Conservation (phyloP, 2,797 vertebrate species). For the Momotus momota region DNA sequence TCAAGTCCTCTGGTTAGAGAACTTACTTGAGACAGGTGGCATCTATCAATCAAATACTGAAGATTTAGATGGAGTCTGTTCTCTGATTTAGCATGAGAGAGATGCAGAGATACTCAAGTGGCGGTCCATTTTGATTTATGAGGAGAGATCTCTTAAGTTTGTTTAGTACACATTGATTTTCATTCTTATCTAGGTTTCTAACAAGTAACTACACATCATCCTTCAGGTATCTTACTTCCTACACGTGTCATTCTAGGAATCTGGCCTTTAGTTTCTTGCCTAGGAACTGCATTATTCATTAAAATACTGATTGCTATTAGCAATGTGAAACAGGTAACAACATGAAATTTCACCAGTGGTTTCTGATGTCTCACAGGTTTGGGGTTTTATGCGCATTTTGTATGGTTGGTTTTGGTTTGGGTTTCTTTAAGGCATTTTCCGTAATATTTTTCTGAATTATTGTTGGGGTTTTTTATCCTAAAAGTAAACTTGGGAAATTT, state of each 20-base stretch:
- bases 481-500: background rate
- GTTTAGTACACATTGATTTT: background rate
- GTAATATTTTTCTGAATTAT: background rate
- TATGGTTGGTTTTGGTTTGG: background rate
- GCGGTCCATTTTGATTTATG: background rate
- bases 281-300: background rate
- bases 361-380: background rate
- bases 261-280: background rate
- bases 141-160: background rate
- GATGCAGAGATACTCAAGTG: background rate
- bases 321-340: background rate
- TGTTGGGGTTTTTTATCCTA: background rate
- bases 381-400: accelerated
- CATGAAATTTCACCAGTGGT: background rate
- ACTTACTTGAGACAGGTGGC: background rate
- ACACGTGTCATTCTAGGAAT: background rate
- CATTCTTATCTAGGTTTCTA: background rate
- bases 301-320: background rate
- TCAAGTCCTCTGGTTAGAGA: background rate
- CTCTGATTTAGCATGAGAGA: background rate
- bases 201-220: background rate
- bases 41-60: background rate
- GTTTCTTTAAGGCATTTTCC: background rate
- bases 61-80: background rate
- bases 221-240: background rate